Conservation (phyloP, 2,113 vertebrate genomes). For the Barnardius zonarius region DNA sequence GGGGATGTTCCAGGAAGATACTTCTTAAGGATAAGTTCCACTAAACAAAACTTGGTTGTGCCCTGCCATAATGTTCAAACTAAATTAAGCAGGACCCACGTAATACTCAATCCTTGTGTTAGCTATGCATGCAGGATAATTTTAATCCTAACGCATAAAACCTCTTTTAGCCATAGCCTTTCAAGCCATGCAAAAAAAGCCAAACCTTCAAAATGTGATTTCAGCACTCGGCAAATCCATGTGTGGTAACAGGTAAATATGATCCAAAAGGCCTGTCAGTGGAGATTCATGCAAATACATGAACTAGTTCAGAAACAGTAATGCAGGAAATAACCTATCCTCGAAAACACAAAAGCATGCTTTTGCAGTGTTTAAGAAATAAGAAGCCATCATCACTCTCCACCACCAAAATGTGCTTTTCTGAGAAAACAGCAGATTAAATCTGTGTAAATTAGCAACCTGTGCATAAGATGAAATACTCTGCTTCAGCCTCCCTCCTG, state of each 20-base stretch:
- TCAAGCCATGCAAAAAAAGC: not conserved
- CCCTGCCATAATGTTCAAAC: not conserved
- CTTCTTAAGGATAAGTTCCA: not conserved
- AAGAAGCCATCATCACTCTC: not conserved
- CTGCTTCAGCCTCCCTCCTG: not conserved
- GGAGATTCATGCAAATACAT: not conserved
- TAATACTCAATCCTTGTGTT: not conserved
- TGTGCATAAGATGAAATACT: fast-evolving
- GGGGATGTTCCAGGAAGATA: not conserved
- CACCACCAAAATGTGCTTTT: not conserved
- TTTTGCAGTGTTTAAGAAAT: not conserved
- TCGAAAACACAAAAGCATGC: not conserved
- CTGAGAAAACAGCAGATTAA: not conserved
- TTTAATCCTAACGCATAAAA: not conserved
- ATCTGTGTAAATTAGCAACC: fast-evolving
- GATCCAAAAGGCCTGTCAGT: not conserved
- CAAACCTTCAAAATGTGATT: not conserved
- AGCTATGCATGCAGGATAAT: not conserved
- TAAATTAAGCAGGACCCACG: not conserved
- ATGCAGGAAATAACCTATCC: not conserved
- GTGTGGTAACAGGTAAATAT: not conserved
- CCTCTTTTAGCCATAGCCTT: not conserved
- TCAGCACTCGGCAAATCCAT: not conserved
- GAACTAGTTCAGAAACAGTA: not conserved
- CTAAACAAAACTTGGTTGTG: not conserved